Conservation (phyloP, 2,888 invertebrate species). For the Gisinianus flammeolus region DNA sequence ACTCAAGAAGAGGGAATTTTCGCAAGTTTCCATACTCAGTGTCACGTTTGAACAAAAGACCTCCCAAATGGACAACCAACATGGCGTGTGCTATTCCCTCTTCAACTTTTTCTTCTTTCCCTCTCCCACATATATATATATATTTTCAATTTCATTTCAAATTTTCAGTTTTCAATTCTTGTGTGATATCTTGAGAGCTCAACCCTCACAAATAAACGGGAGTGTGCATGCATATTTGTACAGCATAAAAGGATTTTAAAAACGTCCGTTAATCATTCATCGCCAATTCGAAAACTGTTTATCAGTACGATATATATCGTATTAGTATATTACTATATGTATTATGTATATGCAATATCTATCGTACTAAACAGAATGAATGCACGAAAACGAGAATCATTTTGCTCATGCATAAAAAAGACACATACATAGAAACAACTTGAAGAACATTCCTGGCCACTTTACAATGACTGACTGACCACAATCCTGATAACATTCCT, state of each 20-base stretch:
- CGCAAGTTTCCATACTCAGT: conserved; percentile 42
- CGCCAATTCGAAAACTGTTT: too few species aligned
- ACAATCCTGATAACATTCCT: not conserved
- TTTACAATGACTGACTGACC: not conserved
- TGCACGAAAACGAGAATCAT: not conserved
- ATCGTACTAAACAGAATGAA: too few species aligned
- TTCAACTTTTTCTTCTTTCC: not conserved
- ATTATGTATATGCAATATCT: not conserved
- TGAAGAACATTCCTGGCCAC: not conserved
- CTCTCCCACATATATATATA: not conserved
- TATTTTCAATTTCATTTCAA: not conserved
- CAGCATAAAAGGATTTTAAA: too few species aligned
- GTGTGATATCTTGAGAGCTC: not conserved
- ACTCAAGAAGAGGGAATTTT: conserved; percentile 29
- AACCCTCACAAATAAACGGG: not conserved
- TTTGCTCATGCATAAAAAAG: not conserved
- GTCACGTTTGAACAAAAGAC: conserved; percentile 38
- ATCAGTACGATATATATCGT: not conserved
- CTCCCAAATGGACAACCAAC: conserved; percentile 51
- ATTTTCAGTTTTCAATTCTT: not conserved
- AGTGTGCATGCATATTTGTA: not conserved
- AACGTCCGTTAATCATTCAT: too few species aligned
- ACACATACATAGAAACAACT: not conserved
- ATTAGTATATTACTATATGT: not conserved
- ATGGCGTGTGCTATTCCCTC: conserved; percentile 48